phyloP scores from a whole-genome alignment of 2,888 invertebrate species.

The Diadromus collaris region DNA sequence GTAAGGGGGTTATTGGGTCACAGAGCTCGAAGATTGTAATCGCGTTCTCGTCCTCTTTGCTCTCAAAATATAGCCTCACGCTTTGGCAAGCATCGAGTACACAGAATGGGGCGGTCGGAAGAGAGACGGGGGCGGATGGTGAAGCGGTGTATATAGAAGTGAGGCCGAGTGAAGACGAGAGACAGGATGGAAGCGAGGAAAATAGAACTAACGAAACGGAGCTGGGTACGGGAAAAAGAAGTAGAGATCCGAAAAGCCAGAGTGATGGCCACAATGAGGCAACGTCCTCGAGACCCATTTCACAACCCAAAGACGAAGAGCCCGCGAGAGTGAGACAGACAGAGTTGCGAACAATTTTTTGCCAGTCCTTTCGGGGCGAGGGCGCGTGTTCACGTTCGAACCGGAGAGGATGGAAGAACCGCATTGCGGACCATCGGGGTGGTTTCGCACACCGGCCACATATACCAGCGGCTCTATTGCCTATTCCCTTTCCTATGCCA shows the following conservation, averaged over 20 bases:
- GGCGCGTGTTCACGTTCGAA: constrained; percentile 66
- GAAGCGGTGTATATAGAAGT: constrained; percentile 18
- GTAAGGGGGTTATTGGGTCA: constrained; percentile 59
- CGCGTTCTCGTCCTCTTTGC: constrained; percentile 55
- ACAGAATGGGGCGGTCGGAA: constrained; percentile 33
- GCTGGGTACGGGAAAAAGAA: constrained; percentile 18
- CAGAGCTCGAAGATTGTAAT: constrained; percentile 51
- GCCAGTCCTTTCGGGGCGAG: constrained; percentile 61
- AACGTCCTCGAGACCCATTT: constrained; percentile 55
- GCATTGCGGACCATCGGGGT: constrained; percentile 76
- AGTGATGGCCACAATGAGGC: constrained; percentile 59
- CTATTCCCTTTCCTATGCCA: constrained; percentile 48
- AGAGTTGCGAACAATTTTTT: constrained; percentile 64
- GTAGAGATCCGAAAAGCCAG: constrained; percentile 47
- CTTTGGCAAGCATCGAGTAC: constrained; percentile 56
- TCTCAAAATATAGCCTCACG: constrained; percentile 50
- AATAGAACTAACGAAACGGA: constrained; percentile 46
- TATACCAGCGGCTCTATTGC: constrained; percentile 30
- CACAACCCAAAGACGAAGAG: constrained; percentile 34
- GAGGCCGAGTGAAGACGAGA: constrained; percentile 37
- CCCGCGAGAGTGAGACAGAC: not conserved
- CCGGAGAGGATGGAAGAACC: constrained; percentile 69
- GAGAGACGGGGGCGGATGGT: not conserved
- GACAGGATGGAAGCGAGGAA: constrained; percentile 41
- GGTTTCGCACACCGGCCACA: constrained; percentile 67